phyloP scores from a whole-genome alignment of 2,888 invertebrate genomes.

The Imbricaverruca yamaguchii region DNA sequence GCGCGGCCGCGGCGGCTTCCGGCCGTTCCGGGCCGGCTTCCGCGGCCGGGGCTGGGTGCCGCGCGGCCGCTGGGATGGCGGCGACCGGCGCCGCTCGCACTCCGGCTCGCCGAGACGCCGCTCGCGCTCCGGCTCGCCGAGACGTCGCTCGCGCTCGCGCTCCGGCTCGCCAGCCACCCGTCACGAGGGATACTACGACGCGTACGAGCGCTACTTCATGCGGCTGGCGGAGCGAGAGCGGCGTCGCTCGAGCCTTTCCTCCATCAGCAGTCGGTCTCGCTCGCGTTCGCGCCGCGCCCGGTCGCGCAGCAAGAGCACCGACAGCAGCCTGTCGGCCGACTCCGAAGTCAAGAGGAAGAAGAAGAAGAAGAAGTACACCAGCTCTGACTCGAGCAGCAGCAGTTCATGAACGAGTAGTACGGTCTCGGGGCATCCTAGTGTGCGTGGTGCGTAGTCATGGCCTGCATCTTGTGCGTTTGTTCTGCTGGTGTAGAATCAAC shows the following conservation, averaged over 20 bases:
- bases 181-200: slow-evolving; percentile 17
- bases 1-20: slow-evolving; percentile 6
- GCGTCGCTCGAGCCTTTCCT: background rate
- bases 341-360: background rate
- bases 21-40: background rate
- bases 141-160: background rate
- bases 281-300: background rate
- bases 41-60: background rate
- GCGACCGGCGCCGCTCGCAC: background rate
- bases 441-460: too few species aligned
- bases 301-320: background rate
- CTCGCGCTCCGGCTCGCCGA: background rate
- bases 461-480: too few species aligned
- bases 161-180: background rate
- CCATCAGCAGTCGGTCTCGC: background rate
- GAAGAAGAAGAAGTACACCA: background rate
- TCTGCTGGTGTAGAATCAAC: too few species aligned
- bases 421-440: too few species aligned
- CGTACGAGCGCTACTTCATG: slow-evolving; percentile 20
- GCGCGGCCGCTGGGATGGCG: background rate
- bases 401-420: background rate
- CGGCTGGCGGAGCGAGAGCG: slow-evolving; percentile 9
- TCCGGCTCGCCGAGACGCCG: background rate
- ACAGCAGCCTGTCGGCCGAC: slow-evolving; percentile 3
- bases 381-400: background rate